Percentiles rank a stretch among this genome's conserved stretches.
These are phyloP conservation scores for Epinephelus coioides DNA, from an alignment of 2,797 vertebrate genomes.

Conservation along the genomic window DNA sequence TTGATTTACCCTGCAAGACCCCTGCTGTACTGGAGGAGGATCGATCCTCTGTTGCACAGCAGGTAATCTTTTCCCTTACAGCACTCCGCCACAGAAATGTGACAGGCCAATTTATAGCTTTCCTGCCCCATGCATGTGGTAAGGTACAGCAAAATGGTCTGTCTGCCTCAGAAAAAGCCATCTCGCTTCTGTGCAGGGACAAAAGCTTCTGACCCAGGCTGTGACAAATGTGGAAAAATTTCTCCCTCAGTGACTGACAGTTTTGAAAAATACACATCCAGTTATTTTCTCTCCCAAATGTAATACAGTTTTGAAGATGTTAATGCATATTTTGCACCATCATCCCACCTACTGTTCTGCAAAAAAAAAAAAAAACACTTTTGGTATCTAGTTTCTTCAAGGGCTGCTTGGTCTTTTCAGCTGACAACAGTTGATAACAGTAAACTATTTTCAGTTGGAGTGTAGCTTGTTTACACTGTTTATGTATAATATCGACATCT, in stretches of 20 bases:
- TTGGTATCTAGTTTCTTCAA: neutral
- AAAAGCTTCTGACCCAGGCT: neutral
- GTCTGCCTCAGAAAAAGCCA: neutral
- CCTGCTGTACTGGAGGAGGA: constrained; percentile 22
- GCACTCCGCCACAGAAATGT: constrained; percentile 12
- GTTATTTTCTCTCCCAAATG: neutral
- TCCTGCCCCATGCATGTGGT: neutral
- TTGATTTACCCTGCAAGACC: constrained; percentile 35
- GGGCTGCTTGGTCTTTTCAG: too few species aligned
- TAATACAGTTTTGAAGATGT: neutral
- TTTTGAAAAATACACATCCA: neutral
- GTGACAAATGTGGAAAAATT: neutral
- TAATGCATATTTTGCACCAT: neutral
- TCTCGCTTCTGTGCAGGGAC: neutral
- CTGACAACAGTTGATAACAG: neutral
- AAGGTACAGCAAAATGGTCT: constrained; percentile 5
- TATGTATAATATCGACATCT: neutral
- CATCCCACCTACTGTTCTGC: neutral
- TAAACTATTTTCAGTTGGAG: neutral
- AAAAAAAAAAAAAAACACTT: neutral
- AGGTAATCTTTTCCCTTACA: constrained; percentile 31
- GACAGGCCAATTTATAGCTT: neutral
- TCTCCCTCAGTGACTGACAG: neutral
- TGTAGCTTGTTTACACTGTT: neutral
- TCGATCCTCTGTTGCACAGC: constrained; percentile 39